Evolutionary conservation across 1,140 invertebrate species (phyloP).

Genomic region (Scaptomyza hsui): DNA sequence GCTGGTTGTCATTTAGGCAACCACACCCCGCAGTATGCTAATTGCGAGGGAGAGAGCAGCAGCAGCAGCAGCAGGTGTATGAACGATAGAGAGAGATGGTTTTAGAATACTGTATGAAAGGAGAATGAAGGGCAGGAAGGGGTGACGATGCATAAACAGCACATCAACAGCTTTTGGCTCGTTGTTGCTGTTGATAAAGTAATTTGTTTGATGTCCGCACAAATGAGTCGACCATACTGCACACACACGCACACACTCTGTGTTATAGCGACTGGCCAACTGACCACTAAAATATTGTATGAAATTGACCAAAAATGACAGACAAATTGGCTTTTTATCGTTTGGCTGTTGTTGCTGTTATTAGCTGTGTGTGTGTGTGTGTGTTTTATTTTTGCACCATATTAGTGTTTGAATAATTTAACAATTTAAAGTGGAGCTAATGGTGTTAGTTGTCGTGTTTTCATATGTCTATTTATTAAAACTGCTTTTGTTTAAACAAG

Average conservation of each 20-base stretch:
- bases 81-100: conserved; percentile 15
- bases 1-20: conserved; percentile 58
- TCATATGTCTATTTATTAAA: conserved; percentile 80
- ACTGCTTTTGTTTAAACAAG: conserved; percentile 69
- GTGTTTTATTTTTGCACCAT: conserved; percentile 50
- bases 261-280: conserved; percentile 57
- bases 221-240: conserved; percentile 56
- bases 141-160: conserved; percentile 37
- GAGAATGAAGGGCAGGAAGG: background rate
- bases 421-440: conserved; percentile 82
- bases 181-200: conserved; percentile 73
- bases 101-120: conserved; percentile 17
- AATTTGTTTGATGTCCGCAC: conserved; percentile 79
- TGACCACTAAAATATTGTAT: conserved; percentile 79
- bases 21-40: conserved; percentile 76
- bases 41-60: conserved; percentile 67
- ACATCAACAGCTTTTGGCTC: conserved; percentile 54
- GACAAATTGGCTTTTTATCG: conserved; percentile 82
- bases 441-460: conserved; percentile 82
- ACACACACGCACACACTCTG: conserved; percentile 2
- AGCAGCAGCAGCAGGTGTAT: conserved; percentile 29
- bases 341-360: conserved; percentile 48
- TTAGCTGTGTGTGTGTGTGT: conserved; percentile 14
- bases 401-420: conserved; percentile 80
- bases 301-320: conserved; percentile 82